Percentiles rank a stretch among this genome's conserved stretches.
Evolutionary conservation across 2,888 invertebrate genomes (phyloP).

Genomic region (Euphydryas editha): DNA sequence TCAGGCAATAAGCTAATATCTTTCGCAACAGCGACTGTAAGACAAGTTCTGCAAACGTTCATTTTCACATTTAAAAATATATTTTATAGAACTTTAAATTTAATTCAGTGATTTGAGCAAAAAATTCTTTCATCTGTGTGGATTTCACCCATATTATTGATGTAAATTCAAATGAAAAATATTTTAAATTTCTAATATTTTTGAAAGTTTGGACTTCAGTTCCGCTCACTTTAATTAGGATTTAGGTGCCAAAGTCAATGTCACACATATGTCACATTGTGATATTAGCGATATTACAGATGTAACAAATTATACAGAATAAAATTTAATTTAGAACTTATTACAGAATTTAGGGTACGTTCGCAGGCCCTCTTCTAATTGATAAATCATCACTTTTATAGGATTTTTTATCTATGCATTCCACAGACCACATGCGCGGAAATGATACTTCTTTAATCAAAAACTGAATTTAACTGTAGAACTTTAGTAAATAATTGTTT

Average conservation of each 20-base stretch:
- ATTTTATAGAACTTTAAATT: not conserved
- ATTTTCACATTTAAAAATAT: conserved; percentile 16
- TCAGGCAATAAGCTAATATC: conserved; percentile 53
- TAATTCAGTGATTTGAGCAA: not conserved
- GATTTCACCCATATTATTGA: not conserved
- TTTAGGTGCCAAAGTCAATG: conserved; percentile 13
- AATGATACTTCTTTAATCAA: no score
- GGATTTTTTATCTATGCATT: no score
- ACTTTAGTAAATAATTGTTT: no score
- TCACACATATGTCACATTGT: conserved; percentile 18
- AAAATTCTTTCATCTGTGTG: not conserved
- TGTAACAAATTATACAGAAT: no score
- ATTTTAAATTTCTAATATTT: not conserved
- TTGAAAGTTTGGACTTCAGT: not conserved
- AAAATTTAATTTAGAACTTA: no score
- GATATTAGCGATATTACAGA: no score
- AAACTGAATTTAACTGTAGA: no score
- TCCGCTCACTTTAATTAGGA: not conserved
- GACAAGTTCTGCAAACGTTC: conserved; percentile 60
- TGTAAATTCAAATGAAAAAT: not conserved
- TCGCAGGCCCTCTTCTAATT: no score
- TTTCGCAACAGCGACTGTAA: conserved; percentile 51
- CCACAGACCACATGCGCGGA: no score
- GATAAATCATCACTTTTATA: no score
- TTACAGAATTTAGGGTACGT: no score